Percentiles rank a stretch among this genome's conserved stretches.
These are phyloP conservation scores for Crotophaga sulcirostris DNA, from an alignment of 2,113 vertebrate species.

Conservation along the genomic window DNA sequence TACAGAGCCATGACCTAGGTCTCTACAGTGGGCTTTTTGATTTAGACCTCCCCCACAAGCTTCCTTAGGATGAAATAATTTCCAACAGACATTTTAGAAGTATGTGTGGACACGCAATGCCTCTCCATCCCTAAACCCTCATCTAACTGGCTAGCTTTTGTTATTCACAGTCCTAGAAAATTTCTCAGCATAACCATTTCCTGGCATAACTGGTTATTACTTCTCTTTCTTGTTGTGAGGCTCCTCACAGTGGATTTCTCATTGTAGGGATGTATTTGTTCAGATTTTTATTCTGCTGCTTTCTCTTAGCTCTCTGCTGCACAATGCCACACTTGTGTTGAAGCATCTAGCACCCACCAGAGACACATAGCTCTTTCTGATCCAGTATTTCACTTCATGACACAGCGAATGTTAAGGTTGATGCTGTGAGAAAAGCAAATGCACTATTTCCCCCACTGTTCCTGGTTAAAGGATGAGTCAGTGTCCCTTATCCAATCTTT, in stretches of 20 bases:
- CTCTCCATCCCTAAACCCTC: background rate
- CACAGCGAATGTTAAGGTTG: background rate
- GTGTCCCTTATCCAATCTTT: background rate
- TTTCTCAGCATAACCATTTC: background rate
- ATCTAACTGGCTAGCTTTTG: background rate
- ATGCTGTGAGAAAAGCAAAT: background rate
- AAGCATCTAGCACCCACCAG: background rate
- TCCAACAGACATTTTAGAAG: background rate
- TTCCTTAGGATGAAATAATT: background rate
- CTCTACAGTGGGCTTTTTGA: background rate
- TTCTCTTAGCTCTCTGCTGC: background rate
- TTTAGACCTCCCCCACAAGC: background rate
- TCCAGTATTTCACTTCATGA: background rate
- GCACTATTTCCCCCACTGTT: background rate
- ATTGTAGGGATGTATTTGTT: background rate
- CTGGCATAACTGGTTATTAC: background rate
- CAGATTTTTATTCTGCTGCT: background rate
- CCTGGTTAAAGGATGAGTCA: background rate
- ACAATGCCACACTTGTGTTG: background rate
- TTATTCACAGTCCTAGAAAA: background rate
- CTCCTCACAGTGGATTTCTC: background rate
- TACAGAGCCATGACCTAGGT: rapidly evolving
- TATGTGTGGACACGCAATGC: background rate
- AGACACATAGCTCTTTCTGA: background rate
- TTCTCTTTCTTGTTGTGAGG: background rate